Evolutionary conservation across 1,140 invertebrate species (phyloP), one percentile per base, ranked within the genome.

Genomic region (Triops longicaudatus): DNA sequence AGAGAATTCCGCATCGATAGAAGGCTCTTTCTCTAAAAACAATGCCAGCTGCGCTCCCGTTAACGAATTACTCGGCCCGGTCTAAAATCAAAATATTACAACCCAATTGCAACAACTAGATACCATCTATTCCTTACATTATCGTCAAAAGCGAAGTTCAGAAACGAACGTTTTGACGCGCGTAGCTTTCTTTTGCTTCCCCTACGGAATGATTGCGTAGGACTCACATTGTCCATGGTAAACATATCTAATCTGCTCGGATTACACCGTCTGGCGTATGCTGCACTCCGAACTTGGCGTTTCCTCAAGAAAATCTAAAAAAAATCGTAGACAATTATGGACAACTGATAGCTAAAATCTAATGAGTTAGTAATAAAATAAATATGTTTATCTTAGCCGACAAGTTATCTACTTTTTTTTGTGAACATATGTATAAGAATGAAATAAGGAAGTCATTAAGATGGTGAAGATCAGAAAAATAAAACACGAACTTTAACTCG

Each of bases 111-210:
- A 27, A n/a, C 22, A 37, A 37, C n/a, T 43, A 14, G 73, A 42
- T 71, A 76, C 4, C 74, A 43, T 10, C 31, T 2, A 42, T 73
- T 42, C 85, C 86, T 87, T 84, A 93, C 92, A 80, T 93, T 91
- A 85, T 96, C 93, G 77, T 95, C 93, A 83, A 95, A 96, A n/a
- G 91, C 93, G 22, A 92, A 92, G 86, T 96, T 96, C 42, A 93
- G 92, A 81, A 95, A 96, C 72, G 93, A 94, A 37, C 93, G 85
- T 82, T 94, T 95, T n/a, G 93, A 95, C n/a, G 89, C 82, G 22
- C 84, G 77, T 26, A 80, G 74, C 26, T 81, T 80, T 75, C 79
- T 86, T 75, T 92, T 76, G 11, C 87, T 87, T 37, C 87, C 87
- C 72, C 88, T 88, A 82, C 93, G 91, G 77, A 92, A 78, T 42